phyloP scores from a whole-genome alignment of 92 coral and sea anemone genomes.

The Epizoanthus rinbou region DNA sequence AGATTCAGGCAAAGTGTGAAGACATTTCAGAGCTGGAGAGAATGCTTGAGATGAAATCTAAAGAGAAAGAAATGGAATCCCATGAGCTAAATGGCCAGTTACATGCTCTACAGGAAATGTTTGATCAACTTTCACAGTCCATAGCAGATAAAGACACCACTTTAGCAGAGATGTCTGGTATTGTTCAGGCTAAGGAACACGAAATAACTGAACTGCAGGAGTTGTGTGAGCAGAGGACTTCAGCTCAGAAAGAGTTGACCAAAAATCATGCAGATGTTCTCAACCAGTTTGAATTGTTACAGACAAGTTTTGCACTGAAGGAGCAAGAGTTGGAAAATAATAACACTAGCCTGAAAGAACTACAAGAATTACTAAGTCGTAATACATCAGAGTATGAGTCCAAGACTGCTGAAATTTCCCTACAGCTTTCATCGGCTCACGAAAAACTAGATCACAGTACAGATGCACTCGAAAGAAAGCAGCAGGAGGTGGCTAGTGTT shows the following conservation, averaged over 20 bases:
- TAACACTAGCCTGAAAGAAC: constrained; percentile 20
- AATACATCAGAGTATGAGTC: constrained; percentile 21
- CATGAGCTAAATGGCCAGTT: constrained; percentile 44
- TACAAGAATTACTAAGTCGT: constrained; percentile 16
- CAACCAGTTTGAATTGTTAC: constrained; percentile 6
- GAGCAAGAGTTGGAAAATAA: not conserved
- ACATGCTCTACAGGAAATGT: constrained; percentile 12
- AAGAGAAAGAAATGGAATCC: constrained; percentile 55
- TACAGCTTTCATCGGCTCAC: constrained; percentile 34
- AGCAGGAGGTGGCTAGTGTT: constrained; percentile 41
- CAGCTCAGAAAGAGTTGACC: not conserved
- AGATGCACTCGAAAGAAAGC: constrained; percentile 30
- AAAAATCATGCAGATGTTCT: not conserved
- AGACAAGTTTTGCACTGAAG: constrained; percentile 19
- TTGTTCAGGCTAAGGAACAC: constrained; percentile 3
- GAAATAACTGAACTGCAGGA: constrained; percentile 1
- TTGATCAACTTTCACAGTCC: constrained; percentile 20
- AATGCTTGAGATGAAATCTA: constrained; percentile 43
- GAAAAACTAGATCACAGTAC: constrained; percentile 46
- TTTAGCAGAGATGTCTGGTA: constrained; percentile 3
- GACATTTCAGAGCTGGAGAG: constrained; percentile 32
- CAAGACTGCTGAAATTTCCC: constrained; percentile 29
- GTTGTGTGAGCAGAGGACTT: not conserved
- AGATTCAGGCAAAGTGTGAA: constrained; percentile 50
- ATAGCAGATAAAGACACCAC: constrained; percentile 13